phyloP scores from a whole-genome alignment of 2,797 vertebrate genomes.

The Lerista edwardsae region DNA sequence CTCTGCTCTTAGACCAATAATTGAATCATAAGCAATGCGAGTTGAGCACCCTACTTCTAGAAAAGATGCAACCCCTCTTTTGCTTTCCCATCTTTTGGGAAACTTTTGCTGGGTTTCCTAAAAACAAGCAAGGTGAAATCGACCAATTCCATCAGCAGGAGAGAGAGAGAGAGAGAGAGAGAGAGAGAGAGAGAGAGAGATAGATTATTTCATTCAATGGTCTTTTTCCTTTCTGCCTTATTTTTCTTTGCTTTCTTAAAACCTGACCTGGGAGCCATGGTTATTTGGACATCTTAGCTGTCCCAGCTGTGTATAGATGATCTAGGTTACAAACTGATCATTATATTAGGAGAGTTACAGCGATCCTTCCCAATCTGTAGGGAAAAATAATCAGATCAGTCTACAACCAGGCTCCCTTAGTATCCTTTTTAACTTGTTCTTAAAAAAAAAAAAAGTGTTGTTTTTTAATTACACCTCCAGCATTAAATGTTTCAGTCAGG shows the following conservation, averaged over 20 bases:
- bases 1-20: conserved; percentile 80
- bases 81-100: background rate
- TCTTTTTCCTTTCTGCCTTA: conserved; percentile 58
- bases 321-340: conserved; percentile 70
- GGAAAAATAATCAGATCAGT: conserved; percentile 70
- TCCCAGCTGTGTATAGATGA: conserved; percentile 70
- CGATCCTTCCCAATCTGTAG: conserved; percentile 61
- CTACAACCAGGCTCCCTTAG: conserved; percentile 61
- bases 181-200: conserved; percentile 53
- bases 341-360: conserved; percentile 70
- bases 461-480: conserved; percentile 62
- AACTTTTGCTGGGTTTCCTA: too few relatives aligned
- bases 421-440: conserved; percentile 67
- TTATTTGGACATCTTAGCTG: conserved; percentile 60
- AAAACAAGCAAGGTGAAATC: conserved; percentile 24
- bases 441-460: conserved; percentile 32
- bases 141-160: conserved; percentile 43
- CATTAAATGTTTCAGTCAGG: conserved; percentile 71
- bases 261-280: conserved; percentile 54
- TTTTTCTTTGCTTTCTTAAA: conserved; percentile 54
- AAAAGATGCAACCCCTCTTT: background rate
- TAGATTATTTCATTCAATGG: conserved; percentile 55
- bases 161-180: conserved; percentile 53
- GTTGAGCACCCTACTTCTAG: conserved; percentile 48
- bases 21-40: conserved; percentile 78